Evolutionary conservation across 2,113 vertebrate species (phyloP), one percentile per base, ranked within the genome.

Genomic region (Pardalotus punctatus): DNA sequence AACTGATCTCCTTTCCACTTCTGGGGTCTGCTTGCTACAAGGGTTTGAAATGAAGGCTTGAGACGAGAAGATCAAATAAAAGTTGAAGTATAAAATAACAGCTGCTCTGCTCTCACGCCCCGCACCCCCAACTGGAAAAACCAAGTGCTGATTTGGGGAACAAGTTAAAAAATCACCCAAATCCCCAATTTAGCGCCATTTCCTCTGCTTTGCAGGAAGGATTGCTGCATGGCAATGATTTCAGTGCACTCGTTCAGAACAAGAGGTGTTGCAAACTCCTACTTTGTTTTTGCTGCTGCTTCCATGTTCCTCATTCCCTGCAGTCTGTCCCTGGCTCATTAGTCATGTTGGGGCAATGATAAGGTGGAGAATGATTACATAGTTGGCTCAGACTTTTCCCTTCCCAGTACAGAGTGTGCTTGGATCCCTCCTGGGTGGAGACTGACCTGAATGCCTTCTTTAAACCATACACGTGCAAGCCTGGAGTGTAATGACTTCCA

Each of bases 341-440:
- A 96, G 92, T 95, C 92, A 86, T 97, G 97, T 94, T 83, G 91
- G 97, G 94, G 91, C 95, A 88, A 93, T 88, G 84, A 87, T 90
- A 90, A 97, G 96, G 93, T 96, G 96, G 96, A 90, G 93, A 98
- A 97, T 80, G 95, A 95, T 95, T 97, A 94, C 91, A 91, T 88
- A 97, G 96, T 94, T 97, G 96, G 83, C 96, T 97, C 96, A 97
- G 95, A 57, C 86, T 93, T 97, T 96, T 93, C 86, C 86, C 91
- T 96, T 95, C 91, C 93, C 94, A 71, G 95, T 83, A 82, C 72
- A 95, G 81, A 62, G 33, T 77, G 95, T 88, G 80, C 89, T 77
- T 94, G 25, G 8, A 94, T 95, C 95, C 74, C 93, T 95, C 57
- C 96, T 96, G 94, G 97, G 94, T 82, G 92, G 96, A 97, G 94